phyloP scores from a whole-genome alignment of 2,113 vertebrate species.

The Motacilla tschutschensis region DNA sequence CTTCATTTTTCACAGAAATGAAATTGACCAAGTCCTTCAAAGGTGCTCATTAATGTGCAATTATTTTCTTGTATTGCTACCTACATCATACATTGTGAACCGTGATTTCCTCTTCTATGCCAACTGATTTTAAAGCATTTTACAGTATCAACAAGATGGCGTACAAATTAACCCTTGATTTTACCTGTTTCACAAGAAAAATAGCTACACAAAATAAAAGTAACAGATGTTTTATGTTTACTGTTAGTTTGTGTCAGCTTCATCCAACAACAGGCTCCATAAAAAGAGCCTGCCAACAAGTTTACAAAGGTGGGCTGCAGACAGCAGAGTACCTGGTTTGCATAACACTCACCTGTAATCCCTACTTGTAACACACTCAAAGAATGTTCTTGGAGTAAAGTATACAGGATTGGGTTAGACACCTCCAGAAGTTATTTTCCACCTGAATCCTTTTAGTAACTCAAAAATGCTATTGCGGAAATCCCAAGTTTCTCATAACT shows the following conservation, averaged over 20 bases:
- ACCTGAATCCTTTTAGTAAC: not conserved
- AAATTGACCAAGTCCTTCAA: not conserved
- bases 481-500: not conserved
- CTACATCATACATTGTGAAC: not conserved
- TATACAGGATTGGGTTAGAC: not conserved
- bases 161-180: not conserved
- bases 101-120: not conserved
- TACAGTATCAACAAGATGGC: not conserved
- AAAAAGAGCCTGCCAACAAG: not conserved
- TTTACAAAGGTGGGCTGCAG: not conserved
- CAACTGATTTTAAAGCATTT: not conserved
- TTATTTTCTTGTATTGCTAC: not conserved
- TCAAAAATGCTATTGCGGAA: not conserved
- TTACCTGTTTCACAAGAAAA: not conserved
- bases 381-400: not conserved
- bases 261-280: not conserved
- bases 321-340: not conserved
- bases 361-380: accelerated
- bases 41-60: not conserved
- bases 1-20: not conserved
- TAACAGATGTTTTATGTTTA: not conserved
- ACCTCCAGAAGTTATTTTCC: not conserved
- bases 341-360: not conserved
- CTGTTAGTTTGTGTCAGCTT: not conserved
- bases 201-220: constrained; percentile 32